Evolutionary conservation across 2,888 invertebrate genomes (phyloP).

Genomic region (Hyles lineata): DNA sequence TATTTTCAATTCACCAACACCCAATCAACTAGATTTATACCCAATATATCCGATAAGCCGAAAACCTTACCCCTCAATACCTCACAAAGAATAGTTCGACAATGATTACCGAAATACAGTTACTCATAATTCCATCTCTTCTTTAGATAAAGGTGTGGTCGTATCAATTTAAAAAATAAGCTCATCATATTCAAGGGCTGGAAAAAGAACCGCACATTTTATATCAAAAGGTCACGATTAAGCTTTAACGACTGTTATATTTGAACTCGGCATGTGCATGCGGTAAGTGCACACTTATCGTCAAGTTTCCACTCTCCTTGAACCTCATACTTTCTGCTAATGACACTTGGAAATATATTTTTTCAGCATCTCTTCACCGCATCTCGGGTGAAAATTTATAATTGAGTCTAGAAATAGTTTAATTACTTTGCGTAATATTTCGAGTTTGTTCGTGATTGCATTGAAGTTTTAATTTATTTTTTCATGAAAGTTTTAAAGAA

Average conservation of each 20-base stretch:
- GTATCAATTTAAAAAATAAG: neutral
- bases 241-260: neutral
- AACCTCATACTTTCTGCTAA: conserved; percentile 16
- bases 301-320: conserved; percentile 5
- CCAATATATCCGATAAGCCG: no score
- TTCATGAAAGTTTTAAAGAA: neutral
- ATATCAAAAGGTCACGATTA: conserved; percentile 1
- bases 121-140: no score
- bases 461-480: neutral
- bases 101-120: no score
- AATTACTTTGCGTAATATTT: neutral
- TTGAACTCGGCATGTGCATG: conserved; percentile 7
- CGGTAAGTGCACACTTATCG: conserved; percentile 3
- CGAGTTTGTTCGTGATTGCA: no score
- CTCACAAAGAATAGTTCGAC: no score
- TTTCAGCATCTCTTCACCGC: neutral
- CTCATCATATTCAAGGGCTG: neutral
- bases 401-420: neutral
- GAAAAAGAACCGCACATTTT: neutral
- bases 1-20: no score
- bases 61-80: no score
- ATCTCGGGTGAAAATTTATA: neutral
- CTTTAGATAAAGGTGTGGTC: neutral
- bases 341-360: conserved; percentile 13
- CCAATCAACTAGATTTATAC: no score